phyloP scores from a whole-genome alignment of 2,113 vertebrate species.

The Sceloporus undulatus region DNA sequence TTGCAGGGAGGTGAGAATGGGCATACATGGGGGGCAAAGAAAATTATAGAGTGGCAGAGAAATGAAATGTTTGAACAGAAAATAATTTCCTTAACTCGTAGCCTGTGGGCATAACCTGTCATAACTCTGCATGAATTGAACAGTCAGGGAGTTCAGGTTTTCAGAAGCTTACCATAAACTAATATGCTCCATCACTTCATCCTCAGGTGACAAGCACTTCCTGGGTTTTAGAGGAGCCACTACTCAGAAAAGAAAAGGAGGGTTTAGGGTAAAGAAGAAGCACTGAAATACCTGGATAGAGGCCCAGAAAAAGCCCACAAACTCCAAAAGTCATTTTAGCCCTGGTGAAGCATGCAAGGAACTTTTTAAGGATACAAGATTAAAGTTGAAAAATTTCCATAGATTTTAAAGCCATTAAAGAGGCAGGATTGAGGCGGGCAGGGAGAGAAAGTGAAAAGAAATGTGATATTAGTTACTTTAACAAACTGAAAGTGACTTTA shows the following conservation, averaged over 20 bases:
- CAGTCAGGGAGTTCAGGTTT: conserved; percentile 72
- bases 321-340: neutral
- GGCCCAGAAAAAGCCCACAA: neutral
- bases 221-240: conserved; percentile 49
- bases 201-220: conserved; percentile 59
- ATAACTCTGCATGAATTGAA: conserved; percentile 70
- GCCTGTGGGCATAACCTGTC: conserved; percentile 74
- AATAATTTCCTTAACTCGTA: conserved; percentile 76
- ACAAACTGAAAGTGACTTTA: too few relatives aligned
- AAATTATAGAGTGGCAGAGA: conserved; percentile 66
- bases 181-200: conserved; percentile 67
- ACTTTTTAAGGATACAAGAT: neutral
- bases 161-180: conserved; percentile 72
- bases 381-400: neutral
- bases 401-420: too few relatives aligned
- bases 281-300: neutral
- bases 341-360: neutral
- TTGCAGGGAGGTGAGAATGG: conserved; percentile 19
- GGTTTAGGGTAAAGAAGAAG: conserved; percentile 41
- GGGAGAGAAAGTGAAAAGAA: too few relatives aligned
- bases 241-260: conserved; percentile 55
- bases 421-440: too few relatives aligned
- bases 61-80: conserved; percentile 79
- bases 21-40: conserved; percentile 37
- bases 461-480: too few relatives aligned